Evolutionary conservation across 2,888 invertebrate genomes (phyloP).

Genomic region (Acrobeloides nanus): DNA sequence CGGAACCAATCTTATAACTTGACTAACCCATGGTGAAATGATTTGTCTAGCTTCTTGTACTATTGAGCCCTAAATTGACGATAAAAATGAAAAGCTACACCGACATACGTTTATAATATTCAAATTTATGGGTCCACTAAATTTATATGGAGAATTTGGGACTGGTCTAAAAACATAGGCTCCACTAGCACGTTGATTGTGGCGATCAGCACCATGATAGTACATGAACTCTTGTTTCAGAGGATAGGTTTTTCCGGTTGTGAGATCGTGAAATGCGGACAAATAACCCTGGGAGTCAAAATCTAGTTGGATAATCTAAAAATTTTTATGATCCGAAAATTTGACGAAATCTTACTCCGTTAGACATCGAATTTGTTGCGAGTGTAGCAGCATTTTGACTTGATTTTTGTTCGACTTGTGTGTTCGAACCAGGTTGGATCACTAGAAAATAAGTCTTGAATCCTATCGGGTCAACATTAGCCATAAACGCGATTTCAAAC

Average conservation of each 20-base stretch:
- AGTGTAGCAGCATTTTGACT: too few relatives aligned
- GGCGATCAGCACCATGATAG: constrained; percentile 59
- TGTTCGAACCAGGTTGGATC: too few relatives aligned
- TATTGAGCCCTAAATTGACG: constrained; percentile 61
- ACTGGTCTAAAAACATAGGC: constrained; percentile 70
- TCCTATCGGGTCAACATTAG: constrained; percentile 26
- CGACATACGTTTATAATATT: constrained; percentile 29
- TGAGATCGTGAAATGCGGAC: constrained; percentile 56
- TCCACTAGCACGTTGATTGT: constrained; percentile 71
- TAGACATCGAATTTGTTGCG: too few relatives aligned
- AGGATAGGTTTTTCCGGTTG: constrained; percentile 34
- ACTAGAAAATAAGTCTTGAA: constrained; percentile 29
- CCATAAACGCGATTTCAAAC: constrained; percentile 23
- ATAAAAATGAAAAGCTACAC: too few relatives aligned
- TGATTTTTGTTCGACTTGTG: too few relatives aligned
- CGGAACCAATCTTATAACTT: constrained; percentile 66
- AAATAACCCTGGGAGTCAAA: constrained; percentile 63
- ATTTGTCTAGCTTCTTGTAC: constrained; percentile 70
- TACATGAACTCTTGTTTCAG: constrained; percentile 67
- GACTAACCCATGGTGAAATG: constrained; percentile 69
- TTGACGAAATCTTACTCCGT: too few relatives aligned
- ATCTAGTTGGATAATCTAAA: constrained; percentile 58
- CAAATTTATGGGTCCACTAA: constrained; percentile 16
- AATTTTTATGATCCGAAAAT: too few relatives aligned
- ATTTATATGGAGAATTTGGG: constrained; percentile 27